Conservation (phyloP, 2,113 vertebrate genomes). For the Alosa alosa region DNA sequence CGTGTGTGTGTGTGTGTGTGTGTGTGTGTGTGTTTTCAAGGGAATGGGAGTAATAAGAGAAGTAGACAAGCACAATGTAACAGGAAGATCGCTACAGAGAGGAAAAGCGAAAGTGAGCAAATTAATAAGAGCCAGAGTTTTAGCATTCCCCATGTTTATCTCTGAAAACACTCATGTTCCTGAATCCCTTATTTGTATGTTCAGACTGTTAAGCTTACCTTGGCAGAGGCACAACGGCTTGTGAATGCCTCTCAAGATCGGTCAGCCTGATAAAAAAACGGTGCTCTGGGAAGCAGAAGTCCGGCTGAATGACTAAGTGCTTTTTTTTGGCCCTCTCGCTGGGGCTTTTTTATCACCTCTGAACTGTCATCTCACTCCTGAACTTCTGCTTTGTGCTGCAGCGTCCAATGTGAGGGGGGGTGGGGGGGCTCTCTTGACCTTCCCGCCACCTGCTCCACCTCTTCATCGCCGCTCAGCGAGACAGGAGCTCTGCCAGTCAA, state of each 20-base stretch:
- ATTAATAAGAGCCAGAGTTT: not conserved
- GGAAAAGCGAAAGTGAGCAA: not conserved
- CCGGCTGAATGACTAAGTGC: not conserved
- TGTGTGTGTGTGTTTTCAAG: not conserved
- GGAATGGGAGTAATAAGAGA: no score
- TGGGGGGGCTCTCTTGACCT: not conserved
- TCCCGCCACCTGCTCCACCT: not conserved
- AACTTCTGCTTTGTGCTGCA: constrained; percentile 1
- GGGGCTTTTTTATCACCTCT: not conserved
- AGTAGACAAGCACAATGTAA: not conserved
- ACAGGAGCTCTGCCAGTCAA: not conserved
- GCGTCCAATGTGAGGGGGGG: not conserved
- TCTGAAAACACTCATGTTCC: not conserved
- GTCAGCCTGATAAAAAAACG: not conserved
- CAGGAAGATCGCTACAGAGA: not conserved
- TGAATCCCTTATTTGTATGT: constrained; percentile 7
- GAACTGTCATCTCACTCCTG: not conserved
- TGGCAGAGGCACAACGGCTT: not conserved
- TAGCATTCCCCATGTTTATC: not conserved
- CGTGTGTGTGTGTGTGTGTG: constrained; percentile 22
- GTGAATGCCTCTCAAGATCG: not conserved
- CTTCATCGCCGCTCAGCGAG: not conserved
- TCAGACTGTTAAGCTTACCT: not conserved
- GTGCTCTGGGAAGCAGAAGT: not conserved
- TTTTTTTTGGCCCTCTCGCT: not conserved